phyloP scores from a whole-genome alignment of 2,113 vertebrate species.

The Odontophorus gujanensis region DNA sequence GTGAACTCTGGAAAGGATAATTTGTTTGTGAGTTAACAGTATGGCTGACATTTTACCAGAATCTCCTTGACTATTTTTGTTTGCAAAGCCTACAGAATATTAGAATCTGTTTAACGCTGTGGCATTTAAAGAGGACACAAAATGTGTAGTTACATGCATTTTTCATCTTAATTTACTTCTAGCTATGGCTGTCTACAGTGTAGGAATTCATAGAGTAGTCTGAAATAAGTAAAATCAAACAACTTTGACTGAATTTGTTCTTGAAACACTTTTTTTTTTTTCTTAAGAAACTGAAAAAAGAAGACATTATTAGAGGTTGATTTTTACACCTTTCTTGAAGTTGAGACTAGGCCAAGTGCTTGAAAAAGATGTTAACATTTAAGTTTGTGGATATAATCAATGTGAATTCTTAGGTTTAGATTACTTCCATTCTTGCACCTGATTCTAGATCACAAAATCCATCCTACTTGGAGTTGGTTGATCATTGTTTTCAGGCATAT shows the following conservation, averaged over 20 bases:
- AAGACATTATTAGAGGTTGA: neutral
- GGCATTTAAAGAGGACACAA: neutral
- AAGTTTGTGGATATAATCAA: neutral
- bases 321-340: neutral
- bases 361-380: neutral
- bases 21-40: conserved; percentile 41
- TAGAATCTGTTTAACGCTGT: neutral
- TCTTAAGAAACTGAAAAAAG: neutral
- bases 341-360: neutral
- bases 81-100: neutral
- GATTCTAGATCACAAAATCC: neutral
- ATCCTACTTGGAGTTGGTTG: neutral
- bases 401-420: neutral
- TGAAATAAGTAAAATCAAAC: neutral
- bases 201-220: neutral
- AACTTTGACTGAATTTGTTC: neutral
- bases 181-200: neutral
- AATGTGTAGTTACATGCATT: neutral
- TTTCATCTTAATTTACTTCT: conserved; percentile 13
- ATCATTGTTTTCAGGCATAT: neutral
- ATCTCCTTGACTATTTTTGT: conserved; percentile 11
- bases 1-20: conserved; percentile 57
- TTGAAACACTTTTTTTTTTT: neutral
- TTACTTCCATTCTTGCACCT: neutral
- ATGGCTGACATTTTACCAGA: neutral